Evolutionary conservation across 2,113 vertebrate genomes (phyloP).

Genomic region (Catagonus wagneri): DNA sequence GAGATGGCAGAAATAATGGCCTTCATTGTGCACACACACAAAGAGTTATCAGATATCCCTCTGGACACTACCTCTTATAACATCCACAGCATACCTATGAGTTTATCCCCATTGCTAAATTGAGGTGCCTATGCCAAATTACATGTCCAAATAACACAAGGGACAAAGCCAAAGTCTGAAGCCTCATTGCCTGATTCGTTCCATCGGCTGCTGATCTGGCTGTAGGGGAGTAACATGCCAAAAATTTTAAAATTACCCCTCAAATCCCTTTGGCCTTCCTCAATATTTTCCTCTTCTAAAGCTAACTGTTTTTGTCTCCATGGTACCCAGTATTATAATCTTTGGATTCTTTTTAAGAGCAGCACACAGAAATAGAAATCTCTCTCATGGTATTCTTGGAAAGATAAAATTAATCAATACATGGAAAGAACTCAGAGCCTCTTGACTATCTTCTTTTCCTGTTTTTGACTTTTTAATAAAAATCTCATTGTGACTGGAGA

Average conservation of each 20-base stretch:
- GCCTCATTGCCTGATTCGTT: background rate
- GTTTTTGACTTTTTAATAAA: conserved; percentile 26
- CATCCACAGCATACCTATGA: background rate
- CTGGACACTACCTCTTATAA: background rate
- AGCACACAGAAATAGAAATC: background rate
- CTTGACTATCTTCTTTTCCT: background rate
- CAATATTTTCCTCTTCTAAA: conserved; percentile 8
- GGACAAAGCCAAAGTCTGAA: background rate
- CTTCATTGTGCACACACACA: rapidly evolving
- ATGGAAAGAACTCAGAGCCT: background rate
- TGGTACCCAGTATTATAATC: background rate
- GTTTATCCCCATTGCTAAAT: background rate
- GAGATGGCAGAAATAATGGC: background rate
- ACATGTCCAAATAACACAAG: background rate
- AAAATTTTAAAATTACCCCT: background rate
- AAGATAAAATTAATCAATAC: background rate
- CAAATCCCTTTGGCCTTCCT: background rate
- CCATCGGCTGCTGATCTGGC: background rate
- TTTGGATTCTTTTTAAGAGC: background rate
- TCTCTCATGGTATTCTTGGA: background rate
- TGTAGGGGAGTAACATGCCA: background rate
- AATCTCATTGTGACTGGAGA: background rate
- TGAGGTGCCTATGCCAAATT: background rate
- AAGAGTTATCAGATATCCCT: background rate
- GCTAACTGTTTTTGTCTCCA: background rate